Evolutionary conservation across 2,888 invertebrate species (phyloP).

Genomic region (Ophion costatus): DNA sequence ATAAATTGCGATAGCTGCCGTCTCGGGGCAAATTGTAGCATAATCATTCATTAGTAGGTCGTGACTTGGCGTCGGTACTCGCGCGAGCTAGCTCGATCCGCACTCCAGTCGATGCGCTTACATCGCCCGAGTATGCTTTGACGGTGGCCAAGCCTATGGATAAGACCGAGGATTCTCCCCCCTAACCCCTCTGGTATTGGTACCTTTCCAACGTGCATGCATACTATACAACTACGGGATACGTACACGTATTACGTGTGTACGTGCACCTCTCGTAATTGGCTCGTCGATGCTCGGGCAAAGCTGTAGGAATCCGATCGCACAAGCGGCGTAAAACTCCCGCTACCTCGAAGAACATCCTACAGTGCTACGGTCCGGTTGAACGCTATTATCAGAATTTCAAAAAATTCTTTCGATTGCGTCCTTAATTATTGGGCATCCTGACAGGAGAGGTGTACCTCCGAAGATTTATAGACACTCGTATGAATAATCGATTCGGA

Average conservation of each 20-base stretch:
- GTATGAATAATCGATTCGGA: not conserved
- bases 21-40: constrained; percentile 82
- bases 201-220: constrained; percentile 37
- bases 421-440: constrained; percentile 1
- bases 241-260: constrained; percentile 12
- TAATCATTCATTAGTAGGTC: constrained; percentile 83
- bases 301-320: constrained; percentile 16
- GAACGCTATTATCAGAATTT: not conserved
- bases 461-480: not conserved
- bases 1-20: constrained; percentile 83
- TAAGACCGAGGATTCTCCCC: constrained; percentile 21
- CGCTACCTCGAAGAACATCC: constrained; percentile 2
- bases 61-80: constrained; percentile 78
- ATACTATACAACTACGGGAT: constrained; percentile 4
- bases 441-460: not conserved
- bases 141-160: constrained; percentile 31
- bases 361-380: not conserved
- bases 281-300: constrained; percentile 32
- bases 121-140: constrained; percentile 32
- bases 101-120: constrained; percentile 46
- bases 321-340: constrained; percentile 26
- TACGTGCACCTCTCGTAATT: constrained; percentile 19
- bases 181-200: not conserved
- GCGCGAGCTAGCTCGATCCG: constrained; percentile 63
- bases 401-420: not conserved